Evolutionary conservation across 2,888 invertebrate species (phyloP).

Genomic region (Mechanitis messenoides): DNA sequence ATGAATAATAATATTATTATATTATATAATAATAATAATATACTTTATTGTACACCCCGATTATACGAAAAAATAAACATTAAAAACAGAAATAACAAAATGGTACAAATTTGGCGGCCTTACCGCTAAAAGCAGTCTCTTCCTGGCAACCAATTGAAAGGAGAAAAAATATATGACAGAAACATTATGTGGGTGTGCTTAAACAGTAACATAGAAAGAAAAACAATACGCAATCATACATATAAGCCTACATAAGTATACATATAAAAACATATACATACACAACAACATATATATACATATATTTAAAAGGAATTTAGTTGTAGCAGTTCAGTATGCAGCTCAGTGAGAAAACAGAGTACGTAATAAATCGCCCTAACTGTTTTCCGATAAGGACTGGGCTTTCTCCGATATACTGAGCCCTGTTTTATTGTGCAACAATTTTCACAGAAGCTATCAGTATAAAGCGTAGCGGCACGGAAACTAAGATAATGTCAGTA

Average conservation of each 20-base stretch:
- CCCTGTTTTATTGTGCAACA: constrained; percentile 70
- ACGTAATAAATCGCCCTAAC: constrained; percentile 67
- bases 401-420: constrained; percentile 55
- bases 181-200: too few species aligned
- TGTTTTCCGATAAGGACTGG: constrained; percentile 68
- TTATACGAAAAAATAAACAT: too few species aligned
- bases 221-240: constrained; percentile 1
- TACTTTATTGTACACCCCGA: constrained; percentile 16
- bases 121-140: too few species aligned
- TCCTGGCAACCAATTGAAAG: too few species aligned
- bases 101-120: too few species aligned
- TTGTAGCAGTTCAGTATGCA: constrained; percentile 29
- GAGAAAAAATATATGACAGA: too few species aligned
- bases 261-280: too few species aligned
- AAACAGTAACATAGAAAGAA: too few species aligned
- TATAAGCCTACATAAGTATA: too few species aligned
- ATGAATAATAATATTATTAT: constrained; percentile 22
- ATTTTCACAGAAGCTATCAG: constrained; percentile 66
- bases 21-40: constrained; percentile 14
- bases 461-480: constrained; percentile 63
- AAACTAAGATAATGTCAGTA: constrained; percentile 72
- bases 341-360: constrained; percentile 42
- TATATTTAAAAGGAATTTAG: too few species aligned
- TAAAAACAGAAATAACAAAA: too few species aligned
- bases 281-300: too few species aligned